Percentiles rank a stretch among this genome's conserved stretches.
Conservation (phyloP, 2,113 vertebrate species). For the Neodon shergylaensis region DNA sequence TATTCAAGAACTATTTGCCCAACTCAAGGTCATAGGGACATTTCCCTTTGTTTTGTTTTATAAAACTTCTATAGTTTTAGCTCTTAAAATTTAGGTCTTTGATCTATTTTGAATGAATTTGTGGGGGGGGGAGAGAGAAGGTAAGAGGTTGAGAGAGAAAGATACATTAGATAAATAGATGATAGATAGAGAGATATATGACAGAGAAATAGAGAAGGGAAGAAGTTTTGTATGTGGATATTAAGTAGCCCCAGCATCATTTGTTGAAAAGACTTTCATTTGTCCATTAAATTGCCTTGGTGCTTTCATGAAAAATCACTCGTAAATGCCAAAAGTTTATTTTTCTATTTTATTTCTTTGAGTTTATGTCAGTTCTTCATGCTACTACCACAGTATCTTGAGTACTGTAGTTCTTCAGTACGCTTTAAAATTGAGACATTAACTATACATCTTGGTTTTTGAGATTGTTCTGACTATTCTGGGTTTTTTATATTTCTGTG, state of each 20-base stretch:
- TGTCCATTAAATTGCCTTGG: background rate
- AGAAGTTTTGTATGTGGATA: background rate
- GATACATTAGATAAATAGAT: too few relatives aligned
- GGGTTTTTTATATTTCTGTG: background rate
- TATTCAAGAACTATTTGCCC: background rate
- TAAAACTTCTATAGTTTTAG: background rate
- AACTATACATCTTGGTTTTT: background rate
- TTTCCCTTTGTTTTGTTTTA: background rate
- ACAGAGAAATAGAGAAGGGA: background rate
- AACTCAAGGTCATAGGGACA: background rate
- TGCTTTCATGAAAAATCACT: background rate
- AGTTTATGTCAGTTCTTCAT: background rate
- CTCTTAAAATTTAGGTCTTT: background rate
- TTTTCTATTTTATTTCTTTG: background rate
- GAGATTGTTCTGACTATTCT: background rate
- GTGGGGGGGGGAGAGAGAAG: background rate
- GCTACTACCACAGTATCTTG: background rate
- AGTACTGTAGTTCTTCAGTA: background rate
- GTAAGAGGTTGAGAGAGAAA: too few relatives aligned
- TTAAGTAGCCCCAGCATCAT: background rate
- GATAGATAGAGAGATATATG: background rate
- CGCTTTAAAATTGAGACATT: slow-evolving; percentile 2
- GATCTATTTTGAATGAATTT: background rate
- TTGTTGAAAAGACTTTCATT: slow-evolving; percentile 10
- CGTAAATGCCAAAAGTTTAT: background rate